These are phyloP conservation scores for Paramisgurnus dabryanus DNA, from an alignment of 2,113 vertebrate species.

Conservation along the genomic window DNA sequence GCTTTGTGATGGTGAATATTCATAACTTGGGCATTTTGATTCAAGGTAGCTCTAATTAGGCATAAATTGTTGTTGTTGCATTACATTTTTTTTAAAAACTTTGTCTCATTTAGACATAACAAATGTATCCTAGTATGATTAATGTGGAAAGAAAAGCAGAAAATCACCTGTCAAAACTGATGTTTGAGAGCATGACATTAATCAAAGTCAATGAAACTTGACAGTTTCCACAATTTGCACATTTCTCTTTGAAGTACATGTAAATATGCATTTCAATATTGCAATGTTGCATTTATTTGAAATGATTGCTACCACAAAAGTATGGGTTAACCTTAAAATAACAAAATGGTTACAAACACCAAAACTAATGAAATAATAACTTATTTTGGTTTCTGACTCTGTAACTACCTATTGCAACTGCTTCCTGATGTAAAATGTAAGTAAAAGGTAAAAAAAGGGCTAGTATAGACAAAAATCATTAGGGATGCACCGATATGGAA, in stretches of 20 bases:
- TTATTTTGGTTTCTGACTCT: too few species aligned
- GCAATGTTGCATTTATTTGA: neutral
- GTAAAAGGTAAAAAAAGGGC: too few species aligned
- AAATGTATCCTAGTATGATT: neutral
- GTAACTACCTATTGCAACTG: too few species aligned
- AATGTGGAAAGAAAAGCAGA: constrained; percentile 8
- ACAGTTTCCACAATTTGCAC: neutral
- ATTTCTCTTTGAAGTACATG: constrained; percentile 1
- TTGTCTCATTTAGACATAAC: neutral
- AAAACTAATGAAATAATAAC: too few species aligned
- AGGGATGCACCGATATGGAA: too few species aligned
- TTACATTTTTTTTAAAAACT: neutral
- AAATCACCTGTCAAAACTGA: neutral
- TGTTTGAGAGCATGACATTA: neutral
- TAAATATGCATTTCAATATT: neutral
- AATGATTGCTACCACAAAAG: neutral
- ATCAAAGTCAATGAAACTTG: neutral
- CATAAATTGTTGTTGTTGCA: constrained; percentile 6
- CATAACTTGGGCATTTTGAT: constrained; percentile 29
- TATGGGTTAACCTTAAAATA: too few species aligned
- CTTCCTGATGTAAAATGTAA: too few species aligned
- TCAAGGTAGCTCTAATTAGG: constrained; percentile 27
- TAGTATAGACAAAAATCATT: too few species aligned
- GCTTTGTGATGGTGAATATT: constrained; percentile 4
- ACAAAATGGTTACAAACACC: too few species aligned